Conservation (phyloP, 2,888 invertebrate species). For the Podabrus alpinus region DNA sequence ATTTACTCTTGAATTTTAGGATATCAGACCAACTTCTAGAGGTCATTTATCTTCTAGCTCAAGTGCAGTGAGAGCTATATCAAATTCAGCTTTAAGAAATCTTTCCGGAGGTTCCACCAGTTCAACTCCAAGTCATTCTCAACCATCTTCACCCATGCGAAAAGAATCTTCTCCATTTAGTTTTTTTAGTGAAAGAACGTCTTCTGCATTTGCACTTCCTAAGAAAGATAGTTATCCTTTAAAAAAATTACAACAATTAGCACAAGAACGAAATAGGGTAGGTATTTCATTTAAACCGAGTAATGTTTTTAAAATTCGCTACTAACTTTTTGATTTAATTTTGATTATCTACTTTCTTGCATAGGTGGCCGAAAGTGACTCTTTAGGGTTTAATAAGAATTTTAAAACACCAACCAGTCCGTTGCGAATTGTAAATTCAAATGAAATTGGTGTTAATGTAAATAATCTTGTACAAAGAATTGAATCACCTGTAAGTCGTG, state of each 20-base stretch:
- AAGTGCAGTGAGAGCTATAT: conserved; percentile 69
- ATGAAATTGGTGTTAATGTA: conserved; percentile 47
- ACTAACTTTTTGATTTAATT: background rate
- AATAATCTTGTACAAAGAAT: conserved; percentile 49
- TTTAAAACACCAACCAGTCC: conserved; percentile 46
- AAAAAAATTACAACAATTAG: conserved; percentile 57
- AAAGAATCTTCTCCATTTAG: conserved; percentile 64
- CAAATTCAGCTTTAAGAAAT: conserved; percentile 53
- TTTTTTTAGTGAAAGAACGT: conserved; percentile 46
- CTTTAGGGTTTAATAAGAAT: background rate
- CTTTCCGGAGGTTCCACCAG: conserved; percentile 48
- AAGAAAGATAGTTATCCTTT: conserved; percentile 44
- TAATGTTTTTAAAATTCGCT: background rate
- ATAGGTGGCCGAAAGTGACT: conserved; percentile 4
- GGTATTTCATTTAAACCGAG: background rate
- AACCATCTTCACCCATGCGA: conserved; percentile 73
- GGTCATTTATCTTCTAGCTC: conserved; percentile 62
- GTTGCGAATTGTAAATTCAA: conserved; percentile 46
- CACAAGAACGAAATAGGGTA: conserved; percentile 57
- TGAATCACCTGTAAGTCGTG: conserved; percentile 53
- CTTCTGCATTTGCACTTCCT: conserved; percentile 41
- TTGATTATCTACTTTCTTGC: background rate
- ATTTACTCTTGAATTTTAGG: conserved; percentile 27
- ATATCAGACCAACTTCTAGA: conserved; percentile 30
- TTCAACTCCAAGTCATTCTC: conserved; percentile 59